Evolutionary conservation across 2,797 vertebrate genomes (phyloP).

Genomic region (Darevskia nairensis): DNA sequence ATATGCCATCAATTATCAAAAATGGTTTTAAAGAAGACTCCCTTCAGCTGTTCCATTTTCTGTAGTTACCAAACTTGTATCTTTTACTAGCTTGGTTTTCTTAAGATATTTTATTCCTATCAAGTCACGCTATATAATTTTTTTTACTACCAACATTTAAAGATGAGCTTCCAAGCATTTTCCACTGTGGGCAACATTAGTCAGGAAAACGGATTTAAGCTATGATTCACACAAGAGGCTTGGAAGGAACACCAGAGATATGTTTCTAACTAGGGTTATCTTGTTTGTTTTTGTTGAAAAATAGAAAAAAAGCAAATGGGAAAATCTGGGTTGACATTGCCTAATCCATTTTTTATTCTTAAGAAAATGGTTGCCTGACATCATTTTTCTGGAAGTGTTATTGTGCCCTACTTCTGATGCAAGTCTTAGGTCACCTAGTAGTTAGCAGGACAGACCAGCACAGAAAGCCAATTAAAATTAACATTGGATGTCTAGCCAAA

Average conservation of each 20-base stretch:
- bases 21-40: neutral
- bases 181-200: conserved; percentile 61
- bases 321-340: neutral
- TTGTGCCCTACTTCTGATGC: neutral
- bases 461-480: too few species aligned
- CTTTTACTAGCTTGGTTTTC: conserved; percentile 1
- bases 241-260: conserved; percentile 45
- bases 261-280: conserved; percentile 39
- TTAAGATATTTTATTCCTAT: conserved; percentile 27
- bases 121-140: conserved; percentile 18
- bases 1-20: neutral
- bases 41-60: conserved; percentile 35
- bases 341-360: conserved; percentile 5
- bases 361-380: neutral
- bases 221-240: conserved; percentile 64
- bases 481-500: too few species aligned
- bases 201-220: conserved; percentile 46
- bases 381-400: neutral
- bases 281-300: conserved; percentile 23
- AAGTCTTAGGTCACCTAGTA: neutral
- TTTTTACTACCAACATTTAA: conserved; percentile 53
- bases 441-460: neutral
- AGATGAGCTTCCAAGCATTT: conserved; percentile 52
- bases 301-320: conserved; percentile 26
- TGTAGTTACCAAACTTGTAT: conserved; percentile 30